Percentiles rank a stretch among this genome's conserved stretches.
phyloP scores from a whole-genome alignment of 1,140 invertebrate genomes.

The Drosophila chauvacae region DNA sequence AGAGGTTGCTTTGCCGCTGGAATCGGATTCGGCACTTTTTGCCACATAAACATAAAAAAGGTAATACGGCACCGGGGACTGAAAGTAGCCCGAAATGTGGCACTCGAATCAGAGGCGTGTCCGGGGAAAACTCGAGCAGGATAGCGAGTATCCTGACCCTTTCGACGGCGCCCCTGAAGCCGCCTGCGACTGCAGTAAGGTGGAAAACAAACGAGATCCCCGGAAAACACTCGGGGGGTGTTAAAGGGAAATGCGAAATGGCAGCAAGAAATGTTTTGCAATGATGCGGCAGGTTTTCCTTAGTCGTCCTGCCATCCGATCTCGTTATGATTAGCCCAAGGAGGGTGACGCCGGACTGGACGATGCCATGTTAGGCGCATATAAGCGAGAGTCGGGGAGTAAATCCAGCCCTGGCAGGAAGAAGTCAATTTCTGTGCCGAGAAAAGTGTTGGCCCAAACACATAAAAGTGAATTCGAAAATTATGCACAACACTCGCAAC shows the following conservation, averaged over 20 bases:
- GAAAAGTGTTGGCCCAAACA: slow-evolving; percentile 35
- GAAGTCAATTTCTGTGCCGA: slow-evolving; percentile 46
- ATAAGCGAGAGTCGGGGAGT: slow-evolving; percentile 40
- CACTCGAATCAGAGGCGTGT: slow-evolving; percentile 32
- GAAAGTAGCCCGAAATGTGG: slow-evolving; percentile 44
- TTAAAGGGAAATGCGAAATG: slow-evolving; percentile 42
- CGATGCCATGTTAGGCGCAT: slow-evolving; percentile 42
- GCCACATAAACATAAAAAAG: slow-evolving; percentile 80
- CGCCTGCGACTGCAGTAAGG: slow-evolving; percentile 59
- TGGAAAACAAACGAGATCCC: slow-evolving; percentile 50
- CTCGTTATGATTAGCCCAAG: slow-evolving; percentile 57
- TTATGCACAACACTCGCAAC: slow-evolving; percentile 63
- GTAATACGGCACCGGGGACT: slow-evolving; percentile 76
- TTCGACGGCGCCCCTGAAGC: slow-evolving; percentile 2
- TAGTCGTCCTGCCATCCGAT: slow-evolving; percentile 32
- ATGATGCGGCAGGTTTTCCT: slow-evolving; percentile 74
- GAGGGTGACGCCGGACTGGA: slow-evolving; percentile 13
- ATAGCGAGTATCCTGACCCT: slow-evolving; percentile 35
- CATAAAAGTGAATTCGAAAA: slow-evolving; percentile 78
- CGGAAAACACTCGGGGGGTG: slow-evolving; percentile 2
- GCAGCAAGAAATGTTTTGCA: slow-evolving; percentile 59
- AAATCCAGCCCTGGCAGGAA: slow-evolving; percentile 20
- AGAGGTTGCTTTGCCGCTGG: slow-evolving; percentile 44
- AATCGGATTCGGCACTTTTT: slow-evolving; percentile 56
- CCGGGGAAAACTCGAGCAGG: slow-evolving; percentile 13